These are phyloP conservation scores for Orthosia cruda DNA, from an alignment of 2,888 invertebrate species.

Conservation along the genomic window DNA sequence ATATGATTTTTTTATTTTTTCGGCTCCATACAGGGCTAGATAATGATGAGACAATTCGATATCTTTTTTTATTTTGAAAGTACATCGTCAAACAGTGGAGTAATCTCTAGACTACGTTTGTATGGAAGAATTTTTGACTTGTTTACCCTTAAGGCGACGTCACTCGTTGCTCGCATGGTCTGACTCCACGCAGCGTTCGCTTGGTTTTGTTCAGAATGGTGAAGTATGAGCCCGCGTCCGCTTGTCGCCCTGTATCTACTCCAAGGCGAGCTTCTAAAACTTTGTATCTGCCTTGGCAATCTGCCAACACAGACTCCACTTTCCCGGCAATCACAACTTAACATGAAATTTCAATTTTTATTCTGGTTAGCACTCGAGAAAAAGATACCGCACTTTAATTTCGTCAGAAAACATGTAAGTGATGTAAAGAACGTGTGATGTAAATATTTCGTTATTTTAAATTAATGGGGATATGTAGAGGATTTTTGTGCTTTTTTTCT, in stretches of 20 bases:
- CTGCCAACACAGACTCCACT: constrained; percentile 68
- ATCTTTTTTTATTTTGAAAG: no score
- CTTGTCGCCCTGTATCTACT: constrained; percentile 52
- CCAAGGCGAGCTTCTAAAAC: constrained; percentile 61
- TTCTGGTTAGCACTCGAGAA: constrained; percentile 50
- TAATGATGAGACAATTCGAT: no score
- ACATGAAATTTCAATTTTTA: constrained; percentile 73
- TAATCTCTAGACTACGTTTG: no score
- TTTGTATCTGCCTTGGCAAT: constrained; percentile 69
- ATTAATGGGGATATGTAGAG: background rate
- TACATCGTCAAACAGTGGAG: no score
- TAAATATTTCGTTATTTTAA: constrained; percentile 14
- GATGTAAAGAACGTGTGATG: constrained; percentile 34
- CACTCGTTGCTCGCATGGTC: constrained; percentile 37
- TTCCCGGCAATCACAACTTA: constrained; percentile 68
- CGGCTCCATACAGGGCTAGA: no score
- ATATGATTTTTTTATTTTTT: no score
- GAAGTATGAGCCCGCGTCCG: constrained; percentile 44
- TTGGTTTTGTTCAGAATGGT: constrained; percentile 51
- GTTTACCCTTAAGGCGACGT: no score
- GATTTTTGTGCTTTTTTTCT: constrained; percentile 13
- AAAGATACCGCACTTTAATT: constrained; percentile 44
- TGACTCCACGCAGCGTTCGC: constrained; percentile 35
- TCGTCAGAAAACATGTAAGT: constrained; percentile 46
- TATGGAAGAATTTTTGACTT: no score